Percentiles rank a stretch among this genome's conserved stretches.
Conservation (phyloP, 2,797 vertebrate genomes). For the Lates japonicus region DNA sequence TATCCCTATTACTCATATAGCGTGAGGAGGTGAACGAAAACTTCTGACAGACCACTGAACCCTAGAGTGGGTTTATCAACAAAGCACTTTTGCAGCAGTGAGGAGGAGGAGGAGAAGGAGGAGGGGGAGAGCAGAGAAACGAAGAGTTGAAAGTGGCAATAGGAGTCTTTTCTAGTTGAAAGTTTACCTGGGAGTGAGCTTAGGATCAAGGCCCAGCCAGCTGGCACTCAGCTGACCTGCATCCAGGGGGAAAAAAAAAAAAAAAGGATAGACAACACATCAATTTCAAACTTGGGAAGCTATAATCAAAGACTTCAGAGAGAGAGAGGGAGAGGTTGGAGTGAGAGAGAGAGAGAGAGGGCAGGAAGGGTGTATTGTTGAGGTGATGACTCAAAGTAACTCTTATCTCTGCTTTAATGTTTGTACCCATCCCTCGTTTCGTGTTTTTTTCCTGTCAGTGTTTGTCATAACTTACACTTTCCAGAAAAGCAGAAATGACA, state of each 20-base stretch:
- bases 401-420: slow-evolving; percentile 40
- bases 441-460: slow-evolving; percentile 4
- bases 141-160: slow-evolving; percentile 70
- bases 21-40: slow-evolving; percentile 42
- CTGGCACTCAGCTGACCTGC: slow-evolving; percentile 58
- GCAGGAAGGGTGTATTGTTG: slow-evolving; percentile 9
- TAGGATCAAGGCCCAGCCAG: slow-evolving; percentile 58
- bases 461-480: slow-evolving; percentile 2
- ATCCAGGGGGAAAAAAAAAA: slow-evolving; percentile 12
- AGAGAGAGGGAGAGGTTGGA: background rate
- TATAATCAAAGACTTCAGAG: slow-evolving; percentile 37
- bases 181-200: slow-evolving; percentile 68
- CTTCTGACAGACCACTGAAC: slow-evolving; percentile 48
- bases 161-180: slow-evolving; percentile 70
- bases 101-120: slow-evolving; percentile 21
- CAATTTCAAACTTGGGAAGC: slow-evolving; percentile 62
- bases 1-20: slow-evolving; percentile 43
- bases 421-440: background rate
- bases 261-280: slow-evolving; percentile 36
- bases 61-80: slow-evolving; percentile 70
- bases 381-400: slow-evolving; percentile 44
- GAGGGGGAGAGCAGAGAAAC: slow-evolving; percentile 34
- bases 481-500: slow-evolving; percentile 8
- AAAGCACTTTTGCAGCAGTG: slow-evolving; percentile 52
- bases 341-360: background rate